phyloP scores from a whole-genome alignment of 2,888 invertebrate species.

The Fragum whitleyi region DNA sequence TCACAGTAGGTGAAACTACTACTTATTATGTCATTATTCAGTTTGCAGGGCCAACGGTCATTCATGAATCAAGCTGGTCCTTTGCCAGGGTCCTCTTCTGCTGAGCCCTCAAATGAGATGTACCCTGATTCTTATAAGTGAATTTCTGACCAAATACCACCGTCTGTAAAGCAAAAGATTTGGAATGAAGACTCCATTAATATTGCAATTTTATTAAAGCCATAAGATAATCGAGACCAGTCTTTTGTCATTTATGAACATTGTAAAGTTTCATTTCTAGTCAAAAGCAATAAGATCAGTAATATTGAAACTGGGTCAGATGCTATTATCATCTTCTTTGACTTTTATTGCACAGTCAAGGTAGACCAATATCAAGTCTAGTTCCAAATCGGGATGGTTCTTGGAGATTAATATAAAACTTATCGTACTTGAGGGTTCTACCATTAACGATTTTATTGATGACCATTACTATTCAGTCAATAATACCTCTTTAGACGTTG shows the following conservation, averaged over 20 bases:
- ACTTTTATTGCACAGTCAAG: not conserved
- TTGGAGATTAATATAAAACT: constrained; percentile 30
- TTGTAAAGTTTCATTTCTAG: not conserved
- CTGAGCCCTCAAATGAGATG: not conserved
- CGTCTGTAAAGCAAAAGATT: not conserved
- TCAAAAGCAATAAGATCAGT: not conserved
- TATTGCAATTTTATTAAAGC: not conserved
- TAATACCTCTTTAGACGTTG: constrained; percentile 34
- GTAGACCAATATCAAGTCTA: not conserved
- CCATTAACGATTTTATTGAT: constrained; percentile 43
- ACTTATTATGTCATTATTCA: not conserved
- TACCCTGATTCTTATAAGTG: too few relatives aligned
- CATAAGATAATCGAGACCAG: not conserved
- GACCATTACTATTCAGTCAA: constrained; percentile 12
- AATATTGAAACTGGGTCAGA: not conserved
- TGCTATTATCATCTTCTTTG: not conserved
- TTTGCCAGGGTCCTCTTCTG: not conserved
- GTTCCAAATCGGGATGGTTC: constrained; percentile 14
- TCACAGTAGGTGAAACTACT: not conserved
- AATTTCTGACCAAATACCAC: not conserved
- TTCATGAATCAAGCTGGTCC: too few relatives aligned
- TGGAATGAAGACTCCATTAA: constrained; percentile 2
- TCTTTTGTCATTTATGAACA: not conserved
- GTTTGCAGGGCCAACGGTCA: not conserved
- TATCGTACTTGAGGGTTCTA: constrained; percentile 27